A percentile compares a stretch with the other conserved stretches of the same genome.
Conservation (phyloP, 2,888 invertebrate species). For the Rhogogaster chlorosoma region DNA sequence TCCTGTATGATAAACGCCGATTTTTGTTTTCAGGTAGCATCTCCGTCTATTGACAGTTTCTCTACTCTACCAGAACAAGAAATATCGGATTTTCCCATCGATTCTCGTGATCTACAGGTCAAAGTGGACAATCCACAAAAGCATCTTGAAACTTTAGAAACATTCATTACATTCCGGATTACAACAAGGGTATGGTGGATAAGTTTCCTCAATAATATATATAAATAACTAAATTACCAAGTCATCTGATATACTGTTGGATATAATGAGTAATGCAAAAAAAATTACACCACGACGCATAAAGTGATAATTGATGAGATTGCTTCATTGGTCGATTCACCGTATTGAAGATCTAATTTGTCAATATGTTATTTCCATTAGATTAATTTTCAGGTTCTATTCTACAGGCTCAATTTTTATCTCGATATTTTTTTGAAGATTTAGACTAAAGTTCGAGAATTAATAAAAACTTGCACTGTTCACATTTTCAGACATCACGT, state of each 20-base stretch:
- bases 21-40: constrained; percentile 78
- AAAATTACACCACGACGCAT: neutral
- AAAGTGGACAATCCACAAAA: constrained; percentile 87
- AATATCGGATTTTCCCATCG: constrained; percentile 80
- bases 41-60: constrained; percentile 82
- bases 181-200: constrained; percentile 81
- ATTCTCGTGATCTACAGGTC: constrained; percentile 82
- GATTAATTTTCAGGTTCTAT: neutral
- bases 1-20: neutral
- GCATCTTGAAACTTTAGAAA: constrained; percentile 85
- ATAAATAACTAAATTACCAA: no score
- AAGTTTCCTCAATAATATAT: neutral
- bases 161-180: constrained; percentile 85
- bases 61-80: constrained; percentile 82
- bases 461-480: neutral
- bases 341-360: neutral
- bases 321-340: neutral
- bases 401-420: neutral
- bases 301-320: constrained; percentile 5
- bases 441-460: neutral
- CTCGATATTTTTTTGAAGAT: neutral
- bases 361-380: neutral
- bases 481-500: constrained; percentile 80
- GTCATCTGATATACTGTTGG: neutral
- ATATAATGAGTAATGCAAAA: neutral